A percentile compares a stretch with the other conserved stretches of the same genome.
Evolutionary conservation across 1,140 invertebrate species (phyloP).

Genomic region (Mizuhopecten yessoensis): DNA sequence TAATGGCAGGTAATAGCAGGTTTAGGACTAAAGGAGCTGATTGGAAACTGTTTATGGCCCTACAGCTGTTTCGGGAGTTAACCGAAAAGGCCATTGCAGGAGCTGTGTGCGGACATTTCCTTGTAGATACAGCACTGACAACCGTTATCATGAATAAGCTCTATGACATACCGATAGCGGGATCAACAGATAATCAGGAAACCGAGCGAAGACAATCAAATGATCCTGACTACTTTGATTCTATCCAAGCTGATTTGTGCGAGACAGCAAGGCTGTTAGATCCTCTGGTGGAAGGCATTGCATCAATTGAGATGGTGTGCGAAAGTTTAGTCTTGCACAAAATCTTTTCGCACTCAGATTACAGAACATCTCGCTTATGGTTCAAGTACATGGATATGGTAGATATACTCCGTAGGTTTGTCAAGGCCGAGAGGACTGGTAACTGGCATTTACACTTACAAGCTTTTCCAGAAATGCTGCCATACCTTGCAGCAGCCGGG

Average conservation of each 20-base stretch:
- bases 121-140: slow-evolving; percentile 66
- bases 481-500: slow-evolving; percentile 82
- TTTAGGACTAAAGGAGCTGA: slow-evolving; percentile 64
- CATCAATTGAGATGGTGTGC: not conserved
- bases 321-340: not conserved
- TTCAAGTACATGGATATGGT: slow-evolving; percentile 67
- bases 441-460: slow-evolving; percentile 61
- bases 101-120: slow-evolving; percentile 81
- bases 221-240: too few relatives aligned
- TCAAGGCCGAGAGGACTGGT: slow-evolving; percentile 67
- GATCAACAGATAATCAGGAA: not conserved
- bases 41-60: slow-evolving; percentile 67
- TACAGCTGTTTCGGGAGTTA: slow-evolving; percentile 78
- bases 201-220: too few relatives aligned
- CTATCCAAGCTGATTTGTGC: too few relatives aligned
- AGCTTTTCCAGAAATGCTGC: slow-evolving; percentile 78
- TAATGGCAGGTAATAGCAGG: slow-evolving; percentile 70
- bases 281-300: slow-evolving; percentile 5
- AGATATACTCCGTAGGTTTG: slow-evolving; percentile 58
- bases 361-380: slow-evolving; percentile 59
- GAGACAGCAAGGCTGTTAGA: not conserved
- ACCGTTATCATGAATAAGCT: slow-evolving; percentile 45
- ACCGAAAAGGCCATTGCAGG: slow-evolving; percentile 80
- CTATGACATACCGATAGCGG: not conserved
- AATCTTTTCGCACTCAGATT: not conserved